phyloP scores from a whole-genome alignment of 1,140 invertebrate species.

The Himalopsyche phryganea region DNA sequence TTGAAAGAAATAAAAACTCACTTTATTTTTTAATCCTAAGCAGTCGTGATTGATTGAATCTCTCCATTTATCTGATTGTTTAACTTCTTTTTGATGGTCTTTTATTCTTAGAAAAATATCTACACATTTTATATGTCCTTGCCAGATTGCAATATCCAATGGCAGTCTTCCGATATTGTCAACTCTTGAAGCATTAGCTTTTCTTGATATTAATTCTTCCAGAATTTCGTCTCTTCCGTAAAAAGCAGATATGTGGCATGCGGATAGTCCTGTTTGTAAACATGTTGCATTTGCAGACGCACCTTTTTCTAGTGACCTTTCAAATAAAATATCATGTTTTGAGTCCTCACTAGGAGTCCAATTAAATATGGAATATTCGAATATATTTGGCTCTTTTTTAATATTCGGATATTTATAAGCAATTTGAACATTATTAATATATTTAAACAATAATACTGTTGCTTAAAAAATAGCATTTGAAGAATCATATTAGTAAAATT shows the following conservation, averaged over 20 bases:
- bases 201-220: conserved; percentile 41
- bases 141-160: conserved; percentile 47
- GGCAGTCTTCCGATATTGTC: conserved; percentile 47
- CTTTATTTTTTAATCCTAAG: not conserved
- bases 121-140: conserved; percentile 45
- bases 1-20: too few relatives aligned
- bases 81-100: too few relatives aligned
- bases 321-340: too few relatives aligned
- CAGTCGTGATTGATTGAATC: not conserved
- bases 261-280: conserved; percentile 43
- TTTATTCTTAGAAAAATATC: conserved; percentile 39
- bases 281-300: conserved; percentile 52
- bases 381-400: too few relatives aligned
- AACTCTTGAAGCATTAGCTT: conserved; percentile 41
- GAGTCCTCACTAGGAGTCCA: too few relatives aligned
- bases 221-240: conserved; percentile 40
- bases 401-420: too few relatives aligned
- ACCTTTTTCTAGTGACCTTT: conserved; percentile 44
- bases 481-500: too few relatives aligned
- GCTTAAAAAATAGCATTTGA: too few relatives aligned
- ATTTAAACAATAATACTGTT: too few relatives aligned
- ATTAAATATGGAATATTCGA: too few relatives aligned
- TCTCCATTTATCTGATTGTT: too few relatives aligned
- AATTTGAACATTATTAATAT: too few relatives aligned
- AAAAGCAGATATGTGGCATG: conserved; percentile 45